phyloP scores from a whole-genome alignment of 2,888 invertebrate species.

The Rhaphigaster nebulosa region DNA sequence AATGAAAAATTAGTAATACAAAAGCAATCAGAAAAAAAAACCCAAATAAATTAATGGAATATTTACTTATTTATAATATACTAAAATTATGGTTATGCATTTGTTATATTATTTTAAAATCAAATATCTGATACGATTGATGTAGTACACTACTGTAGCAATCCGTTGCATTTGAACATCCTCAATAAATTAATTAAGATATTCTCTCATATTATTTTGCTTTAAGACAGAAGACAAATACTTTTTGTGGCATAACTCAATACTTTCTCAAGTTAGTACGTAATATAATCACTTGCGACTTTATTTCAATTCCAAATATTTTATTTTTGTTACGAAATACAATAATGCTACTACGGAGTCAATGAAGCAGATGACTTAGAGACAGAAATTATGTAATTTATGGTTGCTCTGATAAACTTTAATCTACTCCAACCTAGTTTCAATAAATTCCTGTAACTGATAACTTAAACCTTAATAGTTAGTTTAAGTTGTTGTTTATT shows the following conservation, averaged over 20 bases:
- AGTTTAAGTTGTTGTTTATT: background rate
- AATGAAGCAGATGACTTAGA: background rate
- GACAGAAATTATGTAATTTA: background rate
- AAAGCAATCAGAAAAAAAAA: too few relatives aligned
- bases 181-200: too few relatives aligned
- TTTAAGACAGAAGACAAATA: too few relatives aligned
- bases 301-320: background rate
- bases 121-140: too few relatives aligned
- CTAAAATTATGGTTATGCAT: too few relatives aligned
- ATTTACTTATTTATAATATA: too few relatives aligned
- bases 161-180: too few relatives aligned
- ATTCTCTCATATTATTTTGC: too few relatives aligned
- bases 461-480: background rate
- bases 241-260: too few relatives aligned
- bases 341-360: background rate
- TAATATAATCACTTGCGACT: background rate
- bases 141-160: too few relatives aligned
- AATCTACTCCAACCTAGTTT: background rate
- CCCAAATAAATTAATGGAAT: too few relatives aligned
- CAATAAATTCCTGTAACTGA: background rate
- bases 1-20: background rate
- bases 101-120: too few relatives aligned
- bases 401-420: constrained; percentile 6
- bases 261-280: background rate
- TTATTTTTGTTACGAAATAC: background rate